phyloP scores from a whole-genome alignment of 1,140 invertebrate species.

The Eubasilissa regina region DNA sequence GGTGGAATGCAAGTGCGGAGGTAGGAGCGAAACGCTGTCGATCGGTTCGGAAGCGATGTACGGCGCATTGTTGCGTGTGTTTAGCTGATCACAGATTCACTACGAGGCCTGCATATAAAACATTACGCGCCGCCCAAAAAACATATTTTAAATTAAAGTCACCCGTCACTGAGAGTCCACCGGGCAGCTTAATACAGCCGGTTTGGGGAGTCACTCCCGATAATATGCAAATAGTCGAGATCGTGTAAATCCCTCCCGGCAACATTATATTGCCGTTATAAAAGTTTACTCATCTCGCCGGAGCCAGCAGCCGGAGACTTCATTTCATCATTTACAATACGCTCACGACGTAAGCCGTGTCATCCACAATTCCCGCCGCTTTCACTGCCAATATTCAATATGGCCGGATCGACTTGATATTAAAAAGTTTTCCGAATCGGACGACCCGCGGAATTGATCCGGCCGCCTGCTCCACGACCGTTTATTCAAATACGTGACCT shows the following conservation, averaged over 20 bases:
- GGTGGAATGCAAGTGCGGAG: no score
- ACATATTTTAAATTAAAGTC: no score
- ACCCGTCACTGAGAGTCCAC: no score
- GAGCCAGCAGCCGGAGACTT: background rate
- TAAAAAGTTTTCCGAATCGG: slow-evolving; percentile 23
- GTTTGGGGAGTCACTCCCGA: background rate
- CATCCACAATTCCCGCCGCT: slow-evolving; percentile 8
- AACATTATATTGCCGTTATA: slow-evolving; percentile 30
- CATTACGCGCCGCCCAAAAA: no score
- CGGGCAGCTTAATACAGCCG: background rate
- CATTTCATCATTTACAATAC: slow-evolving; percentile 34
- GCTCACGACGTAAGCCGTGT: slow-evolving; percentile 7
- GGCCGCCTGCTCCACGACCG: no score
- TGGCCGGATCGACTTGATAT: slow-evolving; percentile 13
- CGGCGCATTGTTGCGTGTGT: no score
- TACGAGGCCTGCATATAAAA: no score
- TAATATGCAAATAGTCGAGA: slow-evolving; percentile 25
- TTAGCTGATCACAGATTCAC: no score
- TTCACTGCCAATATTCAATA: slow-evolving; percentile 28
- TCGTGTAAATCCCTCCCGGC: background rate
- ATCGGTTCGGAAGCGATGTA: no score
- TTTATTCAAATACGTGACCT: no score
- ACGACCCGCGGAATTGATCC: background rate
- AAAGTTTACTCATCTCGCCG: slow-evolving; percentile 27
- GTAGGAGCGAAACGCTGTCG: no score